Evolutionary conservation across 2,888 invertebrate species (phyloP), one percentile per base, ranked within the genome.

Genomic region (Philonicus albiceps): DNA sequence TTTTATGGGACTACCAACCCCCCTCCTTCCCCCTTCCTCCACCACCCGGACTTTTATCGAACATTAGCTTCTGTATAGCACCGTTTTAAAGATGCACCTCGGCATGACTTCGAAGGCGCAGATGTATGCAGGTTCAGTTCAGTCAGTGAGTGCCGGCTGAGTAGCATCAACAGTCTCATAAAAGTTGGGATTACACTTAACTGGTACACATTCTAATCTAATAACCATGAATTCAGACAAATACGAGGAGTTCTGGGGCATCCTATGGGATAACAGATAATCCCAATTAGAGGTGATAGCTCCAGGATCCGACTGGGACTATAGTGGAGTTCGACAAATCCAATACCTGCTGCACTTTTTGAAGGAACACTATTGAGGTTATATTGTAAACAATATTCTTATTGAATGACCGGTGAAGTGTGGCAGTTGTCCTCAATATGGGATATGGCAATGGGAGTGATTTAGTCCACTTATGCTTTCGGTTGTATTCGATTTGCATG

Each of bases 191-290:
- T 64, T 11, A 37, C 76, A 76, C 37, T 76, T 76, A n/a, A 4
- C 11, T 76, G 76, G n/a, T n/a, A n/a, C 76, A 76, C 40, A 76
- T 43, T 40, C 34, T 4, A 19, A 19, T 22, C 40, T 76, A 76
- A 76, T 76, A 43, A 43, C 37, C 76, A 40, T 34, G 37, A 40
- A 40, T 43, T 76, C 37, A 76, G 22, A 40, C 76, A 40, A 76
- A 76, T 19, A 43, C 34, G 76, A 76, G 19, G 76, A 76, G 19
- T 76, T 43, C 37, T 40, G 22, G 37, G 76, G 76, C 37, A 31
- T 76, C 76, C 43, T 76, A 76, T 40, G n/a, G 76, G 22, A 76
- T 43, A 76, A 40, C 40, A 34, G 76, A 78, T 78, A 78, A 78
- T 78, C 49, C 49, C 78, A 37, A 40, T 76, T 76, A 40, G 40